Conservation (phyloP, 1,140 invertebrate genomes). For the Bilobella aurantiaca region DNA sequence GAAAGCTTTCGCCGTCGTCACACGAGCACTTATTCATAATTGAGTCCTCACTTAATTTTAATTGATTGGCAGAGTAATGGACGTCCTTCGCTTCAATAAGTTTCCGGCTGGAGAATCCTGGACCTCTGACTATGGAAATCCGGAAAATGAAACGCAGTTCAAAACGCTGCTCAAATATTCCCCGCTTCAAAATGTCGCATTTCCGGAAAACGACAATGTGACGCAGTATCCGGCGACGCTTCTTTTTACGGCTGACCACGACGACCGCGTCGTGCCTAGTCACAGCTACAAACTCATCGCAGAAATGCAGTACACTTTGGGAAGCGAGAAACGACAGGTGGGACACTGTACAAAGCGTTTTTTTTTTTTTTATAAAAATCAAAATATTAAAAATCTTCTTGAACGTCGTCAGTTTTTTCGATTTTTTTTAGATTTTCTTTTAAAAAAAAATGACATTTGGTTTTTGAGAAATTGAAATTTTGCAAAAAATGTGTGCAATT, state of each 20-base stretch:
- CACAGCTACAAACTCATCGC: conserved; percentile 57
- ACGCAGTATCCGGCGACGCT: conserved; percentile 51
- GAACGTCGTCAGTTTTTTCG: too few relatives aligned
- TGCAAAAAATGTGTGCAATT: not conserved
- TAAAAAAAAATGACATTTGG: too few relatives aligned
- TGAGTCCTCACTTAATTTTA: too few relatives aligned
- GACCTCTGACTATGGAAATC: conserved; percentile 92
- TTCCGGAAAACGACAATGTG: conserved; percentile 46
- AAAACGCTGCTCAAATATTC: conserved; percentile 82
- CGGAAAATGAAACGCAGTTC: conserved; percentile 79
- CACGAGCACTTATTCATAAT: too few relatives aligned
- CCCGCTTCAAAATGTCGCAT: conserved; percentile 81
- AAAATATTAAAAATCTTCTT: too few relatives aligned
- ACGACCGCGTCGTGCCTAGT: conserved; percentile 48
- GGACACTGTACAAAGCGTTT: not conserved
- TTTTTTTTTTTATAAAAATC: not conserved
- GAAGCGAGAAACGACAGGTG: conserved; percentile 41
- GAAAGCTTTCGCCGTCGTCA: too few relatives aligned
- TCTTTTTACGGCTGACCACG: conserved; percentile 51
- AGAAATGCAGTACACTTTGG: conserved; percentile 48
- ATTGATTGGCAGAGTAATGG: conserved; percentile 18
- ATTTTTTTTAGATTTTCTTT: too few relatives aligned
- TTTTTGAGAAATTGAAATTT: too few relatives aligned
- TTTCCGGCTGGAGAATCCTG: conserved; percentile 96
- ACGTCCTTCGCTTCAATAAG: conserved; percentile 72